Conservation (phyloP, 2,113 vertebrate species). For the Oxygymnocypris stewartii region DNA sequence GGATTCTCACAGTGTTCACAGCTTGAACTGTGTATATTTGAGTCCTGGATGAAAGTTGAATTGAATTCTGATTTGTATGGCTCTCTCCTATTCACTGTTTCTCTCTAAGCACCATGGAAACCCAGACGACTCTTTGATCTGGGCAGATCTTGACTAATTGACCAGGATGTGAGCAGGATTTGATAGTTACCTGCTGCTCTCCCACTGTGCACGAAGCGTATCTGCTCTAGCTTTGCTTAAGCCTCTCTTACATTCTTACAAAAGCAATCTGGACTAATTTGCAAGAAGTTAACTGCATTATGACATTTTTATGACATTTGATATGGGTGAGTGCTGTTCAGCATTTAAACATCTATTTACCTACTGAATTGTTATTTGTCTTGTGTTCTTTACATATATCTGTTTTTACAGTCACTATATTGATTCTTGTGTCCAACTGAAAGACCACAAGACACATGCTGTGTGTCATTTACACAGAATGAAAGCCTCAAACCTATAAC, state of each 20-base stretch:
- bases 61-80: slow-evolving; percentile 4
- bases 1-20: not conserved
- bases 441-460: too few relatives aligned
- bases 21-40: slow-evolving; percentile 36
- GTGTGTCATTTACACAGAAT: too few relatives aligned
- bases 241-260: not conserved
- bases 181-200: not conserved
- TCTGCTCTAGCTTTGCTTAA: not conserved
- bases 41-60: slow-evolving; percentile 5
- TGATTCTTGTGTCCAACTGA: too few relatives aligned
- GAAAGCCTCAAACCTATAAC: not conserved
- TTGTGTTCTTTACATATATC: not conserved
- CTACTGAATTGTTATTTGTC: not conserved
- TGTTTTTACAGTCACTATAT: too few relatives aligned
- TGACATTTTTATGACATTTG: too few relatives aligned
- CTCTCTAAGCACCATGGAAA: not conserved
- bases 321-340: too few relatives aligned
- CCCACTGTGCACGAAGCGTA: not conserved
- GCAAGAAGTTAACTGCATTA: not conserved
- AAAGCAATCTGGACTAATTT: too few relatives aligned
- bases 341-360: too few relatives aligned
- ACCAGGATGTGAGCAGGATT: slow-evolving; percentile 20
- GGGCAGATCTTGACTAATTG: slow-evolving; percentile 26
- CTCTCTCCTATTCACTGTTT: not conserved
- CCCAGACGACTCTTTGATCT: slow-evolving; percentile 41